Evolutionary conservation across 2,113 vertebrate species (phyloP), one percentile per base, ranked within the genome.

Genomic region (Papio anubis): DNA sequence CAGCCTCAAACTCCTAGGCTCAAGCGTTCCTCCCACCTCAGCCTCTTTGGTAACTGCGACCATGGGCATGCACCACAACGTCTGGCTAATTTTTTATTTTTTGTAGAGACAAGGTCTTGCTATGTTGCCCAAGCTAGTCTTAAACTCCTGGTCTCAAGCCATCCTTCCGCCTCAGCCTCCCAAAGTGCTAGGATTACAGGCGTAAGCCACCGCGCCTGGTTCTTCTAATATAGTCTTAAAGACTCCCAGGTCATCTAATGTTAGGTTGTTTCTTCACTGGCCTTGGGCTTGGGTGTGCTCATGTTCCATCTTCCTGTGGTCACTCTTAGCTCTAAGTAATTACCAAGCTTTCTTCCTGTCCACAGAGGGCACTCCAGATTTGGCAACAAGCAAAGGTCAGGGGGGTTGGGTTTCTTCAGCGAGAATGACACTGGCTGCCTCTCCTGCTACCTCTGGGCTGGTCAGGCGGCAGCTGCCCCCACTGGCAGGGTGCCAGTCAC

Each of bases 371-470:
- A 64, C 16, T 89, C 84, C 59, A 0, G 0, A 59, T 72, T 13
- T 89, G 93, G 85, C 91, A 82, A 48, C 48, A 73, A 82, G 93
- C 94, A 95, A 82, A 97, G 88, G 87, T 92, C 95, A 91, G 55
- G 13, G 40, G 11, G 5, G 32, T 72, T 91, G 86, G 78, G 59
- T 94, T 95, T 96, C 96, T 79, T 73, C 55, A 72, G 48, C 1
- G 0, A 55, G 32, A 80, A 82, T 48, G 64, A 18, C 76, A 52
- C 50, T 7, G 55, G 89, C 38, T 18, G 27, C 61, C 79, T 93
- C 81, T 84, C 66, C 23, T 0, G 4, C 18, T 55, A 72, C 59
- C 21, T 21, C 61, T 32, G 45, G 88, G 52, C 57, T 8, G 12
- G 90, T 48, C 75, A 73, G 89, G 32, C 3, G 0, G 85, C 87